Evolutionary conservation across 2,113 vertebrate genomes (phyloP), one percentile per base, ranked within the genome.

Genomic region (Pampusana beccarii): DNA sequence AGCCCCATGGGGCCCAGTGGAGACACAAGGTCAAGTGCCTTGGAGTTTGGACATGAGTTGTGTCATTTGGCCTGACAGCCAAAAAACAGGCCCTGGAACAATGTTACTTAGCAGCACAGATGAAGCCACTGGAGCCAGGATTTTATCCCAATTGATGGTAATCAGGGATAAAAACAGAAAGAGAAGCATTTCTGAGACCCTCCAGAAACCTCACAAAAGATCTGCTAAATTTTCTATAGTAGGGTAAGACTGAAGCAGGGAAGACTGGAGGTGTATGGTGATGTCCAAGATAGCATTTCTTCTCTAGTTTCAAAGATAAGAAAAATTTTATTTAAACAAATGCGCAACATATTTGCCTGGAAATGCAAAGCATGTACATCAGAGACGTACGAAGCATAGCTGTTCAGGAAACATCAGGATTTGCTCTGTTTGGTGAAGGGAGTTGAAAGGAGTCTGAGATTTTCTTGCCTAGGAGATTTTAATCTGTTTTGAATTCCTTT

Each of bases 1-100:
- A 88, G 40, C 25, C 5, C 0, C 31, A 4, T 6, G 46, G 14
- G 28, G 3, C 36, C 50, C 50, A 62, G 31, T 0, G 1, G 40
- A 90, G 16, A 23, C 24, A 66, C 13, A 58, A 88, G 67, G 83
- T 90, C 61, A 86, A 80, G 56, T 38, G 50, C n/a, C 31, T 58
- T 11, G 11, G 40, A 80, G 13, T 90, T 70, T 73, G 36, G 36
- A 23, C 7, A 8, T 24, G 56, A 23, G 15, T 80, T 34, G 46
- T 42, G 56, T 58, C 38, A 80, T 23, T 34, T 46, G 28, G 19
- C 31, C 48, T 64, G 51, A 64, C 13, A 88, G 51, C 6, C 60
- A 74, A 73, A 50, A 77, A 40, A 38, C 25, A 4, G 24, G 69
- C n/a, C 33, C 31, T 46, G n/a, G 48, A 4, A 36, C 69, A 62